Base-by-base conservation (phyloP, 2,888 invertebrate species). In the Pachymerium ferrugineum region DNA sequence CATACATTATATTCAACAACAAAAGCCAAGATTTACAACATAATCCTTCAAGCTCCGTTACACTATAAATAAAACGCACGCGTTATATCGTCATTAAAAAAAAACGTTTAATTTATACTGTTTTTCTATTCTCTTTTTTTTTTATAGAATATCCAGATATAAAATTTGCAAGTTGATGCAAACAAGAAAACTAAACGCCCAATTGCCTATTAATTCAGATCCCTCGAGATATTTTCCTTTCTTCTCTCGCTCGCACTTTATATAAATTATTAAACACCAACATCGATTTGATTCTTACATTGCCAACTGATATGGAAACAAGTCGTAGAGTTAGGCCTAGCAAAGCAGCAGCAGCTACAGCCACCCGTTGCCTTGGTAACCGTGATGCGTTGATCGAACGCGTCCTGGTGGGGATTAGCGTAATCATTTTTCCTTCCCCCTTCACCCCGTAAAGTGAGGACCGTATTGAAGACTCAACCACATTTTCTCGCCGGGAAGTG, bases 351-450 rank as follows among this genome's bases (percentile, higher is more conserved):
- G 25, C 62, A 62, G 28, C 28, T 62, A 1, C 62, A 62, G 62
- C 62, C 22, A 28, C 62, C 25, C 62, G 62, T 62, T 62, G 62
- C 62, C 28, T 28, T 62, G n/a, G 62, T 14, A 62, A 62, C 62
- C 62, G 28, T 62, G 62, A 62, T 62, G 62, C 62, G 62, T 62
- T 62, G 62, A 62, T 62, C 62, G 62, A 62, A 62, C 62, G 62
- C 62, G 62, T 62, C 62, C 62, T 62, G 62, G 62, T 62, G 62
- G 62, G 62, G 62, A 62, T 62, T 62, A 62, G 62, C 62, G 62
- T 62, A 62, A 62, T 62, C 62, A 62, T 62, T 62, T 62, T 62
- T 62, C 62, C 62, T 62, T 62, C 8, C 62, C 62, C 47, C 28
- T 28, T n/a, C 25, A 22, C 22, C 62, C 62, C 28, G 10, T 14